Percentiles rank a stretch among this genome's conserved stretches.
Conservation (phyloP, 2,113 vertebrate genomes). For the Chionomys nivalis region DNA sequence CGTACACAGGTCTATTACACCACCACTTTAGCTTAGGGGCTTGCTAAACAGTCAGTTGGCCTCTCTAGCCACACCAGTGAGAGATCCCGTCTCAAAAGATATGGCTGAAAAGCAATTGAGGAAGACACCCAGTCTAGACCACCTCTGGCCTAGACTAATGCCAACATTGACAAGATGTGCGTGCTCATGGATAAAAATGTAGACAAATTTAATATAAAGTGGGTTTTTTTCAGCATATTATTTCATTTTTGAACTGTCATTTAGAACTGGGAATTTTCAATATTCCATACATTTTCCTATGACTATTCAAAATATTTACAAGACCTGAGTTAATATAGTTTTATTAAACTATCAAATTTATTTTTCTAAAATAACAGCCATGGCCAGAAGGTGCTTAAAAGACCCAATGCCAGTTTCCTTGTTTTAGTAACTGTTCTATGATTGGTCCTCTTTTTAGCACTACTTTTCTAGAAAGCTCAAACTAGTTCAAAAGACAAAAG, state of each 20-base stretch:
- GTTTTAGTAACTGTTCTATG: not conserved
- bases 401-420: not conserved
- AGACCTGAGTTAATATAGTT: not conserved
- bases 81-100: not conserved
- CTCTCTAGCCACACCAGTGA: not conserved
- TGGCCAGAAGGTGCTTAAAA: not conserved
- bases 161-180: not conserved
- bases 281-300: not conserved
- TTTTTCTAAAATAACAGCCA: constrained; percentile 2
- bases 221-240: not conserved
- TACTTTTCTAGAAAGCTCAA: constrained; percentile 17
- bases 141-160: not conserved
- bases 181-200: not conserved
- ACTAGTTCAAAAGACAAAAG: not conserved
- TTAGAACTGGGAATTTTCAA: constrained; percentile 50
- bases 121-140: not conserved
- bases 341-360: not conserved
- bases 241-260: constrained; percentile 39
- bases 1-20: not conserved
- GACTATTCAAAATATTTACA: not conserved
- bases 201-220: constrained; percentile 26
- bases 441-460: not conserved
- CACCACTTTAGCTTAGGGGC: no score
- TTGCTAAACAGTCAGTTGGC: not conserved
- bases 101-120: not conserved